Conservation (phyloP, 2,113 vertebrate genomes). For the Boleophthalmus pectinirostris region DNA sequence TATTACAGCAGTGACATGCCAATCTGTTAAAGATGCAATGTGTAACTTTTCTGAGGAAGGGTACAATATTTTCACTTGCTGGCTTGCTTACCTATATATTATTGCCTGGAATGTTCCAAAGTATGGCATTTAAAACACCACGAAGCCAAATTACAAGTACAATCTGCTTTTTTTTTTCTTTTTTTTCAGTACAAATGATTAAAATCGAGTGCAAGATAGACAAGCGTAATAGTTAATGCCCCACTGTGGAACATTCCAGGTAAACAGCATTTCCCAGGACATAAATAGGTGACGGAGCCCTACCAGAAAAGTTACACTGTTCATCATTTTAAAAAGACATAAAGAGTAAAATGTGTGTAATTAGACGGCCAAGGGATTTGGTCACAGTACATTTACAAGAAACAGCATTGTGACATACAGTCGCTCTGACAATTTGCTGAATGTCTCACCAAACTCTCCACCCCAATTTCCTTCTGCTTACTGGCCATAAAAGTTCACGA, state of each 20-base stretch:
- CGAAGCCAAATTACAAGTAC: not conserved
- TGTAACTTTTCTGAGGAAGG: not conserved
- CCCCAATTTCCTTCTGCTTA: not conserved
- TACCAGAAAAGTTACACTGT: not conserved
- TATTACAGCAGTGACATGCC: constrained; percentile 10
- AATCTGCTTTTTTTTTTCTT: not conserved
- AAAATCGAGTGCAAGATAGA: not conserved
- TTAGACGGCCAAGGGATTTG: not conserved
- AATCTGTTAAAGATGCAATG: not conserved
- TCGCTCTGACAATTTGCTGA: not conserved
- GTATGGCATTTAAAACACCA: not conserved
- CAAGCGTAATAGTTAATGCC: not conserved
- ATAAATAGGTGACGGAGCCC: not conserved
- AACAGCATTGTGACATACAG: not conserved
- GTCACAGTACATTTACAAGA: too few relatives aligned
- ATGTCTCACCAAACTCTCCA: not conserved
- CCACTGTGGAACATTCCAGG: not conserved
- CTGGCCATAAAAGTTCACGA: not conserved
- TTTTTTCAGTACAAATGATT: not conserved
- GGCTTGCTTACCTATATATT: not conserved
- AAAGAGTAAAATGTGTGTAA: not conserved
- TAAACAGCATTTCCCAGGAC: not conserved
- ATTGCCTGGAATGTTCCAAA: not conserved
- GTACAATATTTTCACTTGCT: too few relatives aligned
- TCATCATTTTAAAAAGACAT: not conserved